Evolutionary conservation across 2,888 invertebrate species (phyloP).

Genomic region (Eustalomyia histrio): DNA sequence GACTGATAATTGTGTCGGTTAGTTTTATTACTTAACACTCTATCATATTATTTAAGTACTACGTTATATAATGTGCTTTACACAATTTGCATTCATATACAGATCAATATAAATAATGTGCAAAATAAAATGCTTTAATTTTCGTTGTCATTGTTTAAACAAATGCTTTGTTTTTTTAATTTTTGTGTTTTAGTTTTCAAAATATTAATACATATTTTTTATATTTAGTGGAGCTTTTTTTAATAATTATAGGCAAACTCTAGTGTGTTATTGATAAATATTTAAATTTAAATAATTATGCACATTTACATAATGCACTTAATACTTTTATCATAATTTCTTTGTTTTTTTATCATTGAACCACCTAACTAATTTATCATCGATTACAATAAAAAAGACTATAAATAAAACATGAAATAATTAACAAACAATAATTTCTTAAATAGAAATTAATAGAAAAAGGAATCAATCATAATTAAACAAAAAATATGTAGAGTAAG

Average conservation of each 20-base stretch:
- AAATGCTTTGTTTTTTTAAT: constrained; percentile 4
- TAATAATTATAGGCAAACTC: not conserved
- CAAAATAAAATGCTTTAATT: constrained; percentile 31
- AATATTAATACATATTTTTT: not conserved
- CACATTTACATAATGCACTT: constrained; percentile 28
- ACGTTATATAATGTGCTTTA: constrained; percentile 15
- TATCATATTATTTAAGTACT: constrained; percentile 34
- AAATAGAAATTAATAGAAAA: not conserved
- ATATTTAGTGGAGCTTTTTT: not conserved
- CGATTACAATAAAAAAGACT: constrained; percentile 6
- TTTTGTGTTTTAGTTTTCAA: not conserved
- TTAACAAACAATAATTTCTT: constrained; percentile 30
- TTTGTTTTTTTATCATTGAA: constrained; percentile 12
- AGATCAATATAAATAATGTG: constrained; percentile 9
- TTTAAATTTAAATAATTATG: constrained; percentile 11
- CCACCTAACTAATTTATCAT: not conserved
- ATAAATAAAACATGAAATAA: constrained; percentile 39
- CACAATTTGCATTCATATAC: not conserved
- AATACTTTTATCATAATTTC: constrained; percentile 32
- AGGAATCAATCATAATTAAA: not conserved
- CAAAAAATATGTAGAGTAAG: not conserved
- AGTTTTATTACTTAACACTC: not conserved
- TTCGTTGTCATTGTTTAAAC: constrained; percentile 39
- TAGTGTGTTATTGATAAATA: not conserved
- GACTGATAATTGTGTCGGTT: not conserved